Conservation (phyloP, 2,888 invertebrate genomes). For the Bugulina stolonifera region DNA sequence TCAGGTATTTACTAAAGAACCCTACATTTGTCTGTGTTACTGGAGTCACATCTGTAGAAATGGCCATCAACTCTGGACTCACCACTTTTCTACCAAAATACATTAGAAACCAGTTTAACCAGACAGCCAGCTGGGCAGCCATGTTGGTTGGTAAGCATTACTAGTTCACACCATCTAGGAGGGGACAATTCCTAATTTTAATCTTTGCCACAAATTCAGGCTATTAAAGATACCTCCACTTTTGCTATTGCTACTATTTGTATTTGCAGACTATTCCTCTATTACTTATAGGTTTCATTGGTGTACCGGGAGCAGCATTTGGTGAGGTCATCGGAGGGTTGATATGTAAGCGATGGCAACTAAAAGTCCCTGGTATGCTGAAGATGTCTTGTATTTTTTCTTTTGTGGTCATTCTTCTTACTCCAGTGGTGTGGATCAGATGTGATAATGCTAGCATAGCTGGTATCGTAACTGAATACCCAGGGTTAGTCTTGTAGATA, state of each 20-base stretch:
- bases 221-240: no score
- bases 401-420: background rate
- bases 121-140: constrained; percentile 64
- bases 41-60: constrained; percentile 57
- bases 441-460: constrained; percentile 11
- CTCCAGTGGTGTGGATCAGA: background rate
- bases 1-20: constrained; percentile 59
- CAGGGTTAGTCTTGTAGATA: constrained; percentile 5
- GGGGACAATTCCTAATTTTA: no score
- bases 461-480: background rate
- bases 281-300: constrained; percentile 53
- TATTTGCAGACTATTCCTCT: no score
- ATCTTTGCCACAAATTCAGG: no score
- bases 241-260: no score
- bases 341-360: constrained; percentile 38
- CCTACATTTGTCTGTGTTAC: constrained; percentile 52
- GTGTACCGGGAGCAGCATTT: constrained; percentile 44
- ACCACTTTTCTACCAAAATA: constrained; percentile 70
- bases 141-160: constrained; percentile 62
- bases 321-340: constrained; percentile 46
- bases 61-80: constrained; percentile 58
- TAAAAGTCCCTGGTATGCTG: constrained; percentile 40
- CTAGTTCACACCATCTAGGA: no score
- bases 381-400: constrained; percentile 34
- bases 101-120: constrained; percentile 68